Base-by-base conservation (phyloP, 2,113 vertebrate species). In the Oreotragus oreotragus region DNA sequence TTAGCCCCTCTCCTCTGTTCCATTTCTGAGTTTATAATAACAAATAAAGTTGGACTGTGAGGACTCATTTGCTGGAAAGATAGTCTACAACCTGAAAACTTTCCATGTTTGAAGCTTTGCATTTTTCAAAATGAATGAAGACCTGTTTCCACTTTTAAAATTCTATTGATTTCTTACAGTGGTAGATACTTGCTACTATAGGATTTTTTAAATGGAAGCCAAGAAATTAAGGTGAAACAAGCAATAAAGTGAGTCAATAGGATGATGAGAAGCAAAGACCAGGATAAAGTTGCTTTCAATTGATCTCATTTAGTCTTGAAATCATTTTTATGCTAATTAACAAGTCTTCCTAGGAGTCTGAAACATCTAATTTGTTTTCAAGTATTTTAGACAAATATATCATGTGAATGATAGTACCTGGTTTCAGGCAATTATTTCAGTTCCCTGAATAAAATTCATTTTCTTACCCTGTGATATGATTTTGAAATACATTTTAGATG, bases 361-460 rank as follows among this genome's bases (percentile, higher is more conserved):
- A 88, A 93, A 76, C 30, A 23, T 84, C 27, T 55, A 58, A 91
- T 89, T 79, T 47, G 45, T 73, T 97, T 97, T 90, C 88, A 97
- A 36, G n/a, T 51, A 53, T 83, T 97, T 97, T 83, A 93, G 60
- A n/a, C 33, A 79, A 94, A 91, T 90, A 47, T 8, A 55, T 60
- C 55, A 25, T 45, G 3, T 84, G 45, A 80, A 83, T 91, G 83
- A 30, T 55, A 25, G 55, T 51, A 25, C 6, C 19, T 36, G 13
- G 21, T 84, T 93, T 94, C 90, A 70, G 45, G 64, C 49, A 88
- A 47, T 94, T 36, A 47, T 94, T 87, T 83, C n/a, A 16, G 17
- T 90, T 90, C 60, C 36, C 76, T 88, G 27, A 70, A 81, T 95
- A 79, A 83, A 94, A 88, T 94, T 33, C 51, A 19, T 73, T 91